Evolutionary conservation across 37 sponge, comb jelly and placozoan genomes (phyloP).

Genomic region (Agelas oroides): DNA sequence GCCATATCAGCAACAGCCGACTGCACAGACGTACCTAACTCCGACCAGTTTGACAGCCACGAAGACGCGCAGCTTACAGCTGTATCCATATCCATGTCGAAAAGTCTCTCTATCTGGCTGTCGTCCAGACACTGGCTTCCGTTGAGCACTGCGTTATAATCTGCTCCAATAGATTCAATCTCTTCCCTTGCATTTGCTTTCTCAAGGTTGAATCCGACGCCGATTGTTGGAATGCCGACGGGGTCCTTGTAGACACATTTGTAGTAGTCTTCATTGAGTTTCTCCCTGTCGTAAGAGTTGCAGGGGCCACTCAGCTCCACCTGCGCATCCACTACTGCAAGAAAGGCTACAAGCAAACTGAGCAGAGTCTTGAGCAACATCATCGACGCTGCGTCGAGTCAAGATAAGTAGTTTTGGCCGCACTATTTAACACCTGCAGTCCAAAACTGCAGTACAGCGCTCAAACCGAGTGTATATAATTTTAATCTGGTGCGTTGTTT

Average conservation of each 20-base stretch:
- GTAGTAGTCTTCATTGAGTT: conserved; percentile 53
- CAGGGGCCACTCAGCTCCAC: not conserved
- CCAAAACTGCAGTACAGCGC: no score
- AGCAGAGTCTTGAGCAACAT: no score
- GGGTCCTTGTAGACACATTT: conserved; percentile 51
- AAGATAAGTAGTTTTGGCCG: no score
- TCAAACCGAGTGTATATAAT: no score
- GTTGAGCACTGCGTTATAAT: conserved; percentile 41
- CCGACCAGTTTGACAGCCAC: conserved; percentile 18
- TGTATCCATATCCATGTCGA: conserved; percentile 39
- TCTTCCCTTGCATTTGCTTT: conserved; percentile 32
- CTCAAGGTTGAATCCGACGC: conserved; percentile 59
- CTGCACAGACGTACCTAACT: not conserved
- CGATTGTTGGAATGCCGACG: conserved; percentile 32
- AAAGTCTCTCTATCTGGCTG: conserved; percentile 42
- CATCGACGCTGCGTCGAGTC: no score
- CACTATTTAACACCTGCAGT: not conserved
- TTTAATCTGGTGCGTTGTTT: no score
- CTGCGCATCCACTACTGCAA: no score
- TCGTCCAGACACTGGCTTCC: conserved; percentile 45
- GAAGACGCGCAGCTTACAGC: conserved; percentile 19
- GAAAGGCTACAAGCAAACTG: no score
- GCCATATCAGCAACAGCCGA: conserved; percentile 59
- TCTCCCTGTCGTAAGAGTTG: conserved; percentile 44
- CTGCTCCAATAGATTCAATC: conserved; percentile 38